phyloP scores from a whole-genome alignment of 1,140 invertebrate genomes.

The Psilanteris sp. region DNA sequence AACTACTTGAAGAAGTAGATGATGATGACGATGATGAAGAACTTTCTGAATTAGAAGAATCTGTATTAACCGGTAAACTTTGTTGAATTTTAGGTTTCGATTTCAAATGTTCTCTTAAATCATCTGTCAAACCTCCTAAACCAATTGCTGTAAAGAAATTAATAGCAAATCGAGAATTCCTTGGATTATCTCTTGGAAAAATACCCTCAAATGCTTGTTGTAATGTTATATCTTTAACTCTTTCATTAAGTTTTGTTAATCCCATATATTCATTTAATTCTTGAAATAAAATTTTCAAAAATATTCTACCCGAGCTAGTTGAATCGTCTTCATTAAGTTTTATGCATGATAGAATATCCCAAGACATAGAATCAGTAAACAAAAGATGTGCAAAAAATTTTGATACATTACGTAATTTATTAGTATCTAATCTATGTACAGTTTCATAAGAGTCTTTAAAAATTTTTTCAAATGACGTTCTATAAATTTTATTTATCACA shows the following conservation, averaged over 20 bases:
- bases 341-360: conserved; percentile 93
- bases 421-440: conserved; percentile 95
- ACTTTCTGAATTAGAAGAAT: conserved; percentile 26
- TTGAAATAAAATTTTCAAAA: conserved; percentile 98
- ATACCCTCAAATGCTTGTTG: conserved; percentile 93
- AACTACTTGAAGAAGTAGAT: conserved; percentile 22
- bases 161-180: conserved; percentile 98
- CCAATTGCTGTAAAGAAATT: conserved; percentile 99
- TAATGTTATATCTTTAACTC: conserved; percentile 93
- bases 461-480: conserved; percentile 96
- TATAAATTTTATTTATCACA: conserved; percentile 93
- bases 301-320: conserved; percentile 97
- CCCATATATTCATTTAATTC: conserved; percentile 98
- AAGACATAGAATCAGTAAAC: conserved; percentile 97
- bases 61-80: conserved; percentile 3
- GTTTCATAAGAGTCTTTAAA: conserved; percentile 97
- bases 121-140: conserved; percentile 97
- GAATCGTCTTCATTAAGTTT: conserved; percentile 98
- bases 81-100: conserved; percentile 31
- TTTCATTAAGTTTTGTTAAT: conserved; percentile 91
- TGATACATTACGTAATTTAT: conserved; percentile 97
- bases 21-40: conserved; percentile 15
- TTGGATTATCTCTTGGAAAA: conserved; percentile 97
- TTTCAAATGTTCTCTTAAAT: conserved; percentile 88
- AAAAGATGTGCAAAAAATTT: conserved; percentile 99